Base-by-base conservation (phyloP, 2,113 vertebrate species). In the Alethe diademata region DNA sequence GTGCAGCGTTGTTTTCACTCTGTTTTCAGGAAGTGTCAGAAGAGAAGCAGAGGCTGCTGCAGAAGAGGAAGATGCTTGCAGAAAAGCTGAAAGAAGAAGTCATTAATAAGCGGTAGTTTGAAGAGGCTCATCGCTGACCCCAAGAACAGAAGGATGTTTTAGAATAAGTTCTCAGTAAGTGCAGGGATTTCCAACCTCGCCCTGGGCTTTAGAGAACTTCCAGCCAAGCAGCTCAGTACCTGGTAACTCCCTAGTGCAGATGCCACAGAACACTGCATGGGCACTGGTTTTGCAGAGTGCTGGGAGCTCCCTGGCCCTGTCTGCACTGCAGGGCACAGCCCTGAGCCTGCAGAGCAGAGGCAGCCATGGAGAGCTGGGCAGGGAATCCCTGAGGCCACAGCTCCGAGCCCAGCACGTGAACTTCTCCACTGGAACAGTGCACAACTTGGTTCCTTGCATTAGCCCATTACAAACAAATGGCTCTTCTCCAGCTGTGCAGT, bases 11-110 rank as follows among this genome's bases (percentile, higher is more conserved):
- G 26, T 50, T 61, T 29, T 38, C 42, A 4, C 51, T 92, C 42
- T 89, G 38, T 25, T 95, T 96, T 17, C 72, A 98, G 98, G 97
- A 97, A 48, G 97, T 99, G 91, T 98, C 99, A 60, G 98, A 98
- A 26, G 99, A 99, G 96, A 98, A 97, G 93, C 99, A 99, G 94
- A 98, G 97, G 70, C 95, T 99, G 35, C 97, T 99, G 22, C 98
- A 99, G 98, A 99, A 99, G 97, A 98, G 99, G 93, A 99, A 98
- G 96, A 98, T 99, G 90, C 98, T 99, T 69, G 99, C 99, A 28
- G 99, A 99, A 93, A 99, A 99, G 91, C 98, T 99, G 48, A 99
- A 99, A 97, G 99, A 99, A 96, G 99, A 99, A 98, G 99, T 99
- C 22, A 99, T 99, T 93, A 99, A 99, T 91, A 99, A 99, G 96